Conservation (phyloP, 1,140 invertebrate species). For the Trachymyrmex septentrionalis region DNA sequence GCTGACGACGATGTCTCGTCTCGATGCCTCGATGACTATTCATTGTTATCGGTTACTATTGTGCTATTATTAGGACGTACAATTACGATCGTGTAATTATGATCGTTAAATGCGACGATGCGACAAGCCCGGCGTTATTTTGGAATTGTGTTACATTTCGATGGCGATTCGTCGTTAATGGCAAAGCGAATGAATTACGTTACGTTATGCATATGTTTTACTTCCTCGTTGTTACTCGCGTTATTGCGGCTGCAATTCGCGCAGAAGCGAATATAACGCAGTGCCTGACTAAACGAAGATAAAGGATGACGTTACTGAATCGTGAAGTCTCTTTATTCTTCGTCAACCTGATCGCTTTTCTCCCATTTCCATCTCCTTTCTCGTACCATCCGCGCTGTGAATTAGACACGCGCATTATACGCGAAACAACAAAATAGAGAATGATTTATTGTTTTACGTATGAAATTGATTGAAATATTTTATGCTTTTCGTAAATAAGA, state of each 20-base stretch:
- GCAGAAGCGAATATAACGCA: conserved; percentile 11
- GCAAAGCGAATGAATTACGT: conserved; percentile 43
- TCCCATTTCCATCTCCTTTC: conserved; percentile 2
- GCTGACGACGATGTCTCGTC: conserved; percentile 23
- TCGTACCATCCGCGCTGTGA: not conserved
- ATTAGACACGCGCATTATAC: not conserved
- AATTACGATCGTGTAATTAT: conserved; percentile 56
- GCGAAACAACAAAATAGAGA: not conserved
- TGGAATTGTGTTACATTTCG: conserved; percentile 37
- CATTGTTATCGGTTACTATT: conserved; percentile 64
- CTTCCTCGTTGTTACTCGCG: conserved; percentile 41
- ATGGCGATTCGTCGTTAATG: conserved; percentile 22
- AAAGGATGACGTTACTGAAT: conserved; percentile 54
- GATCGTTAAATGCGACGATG: conserved; percentile 31
- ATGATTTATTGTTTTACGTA: conserved; percentile 23
- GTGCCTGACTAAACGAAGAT: conserved; percentile 57
- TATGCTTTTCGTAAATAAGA: not conserved
- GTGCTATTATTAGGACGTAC: conserved; percentile 52
- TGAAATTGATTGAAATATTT: conserved; percentile 5
- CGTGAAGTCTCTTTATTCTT: conserved; percentile 42
- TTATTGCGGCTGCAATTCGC: conserved; percentile 26
- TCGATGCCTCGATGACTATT: conserved; percentile 32
- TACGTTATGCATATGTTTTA: conserved; percentile 50
- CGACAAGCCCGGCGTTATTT: conserved; percentile 36
- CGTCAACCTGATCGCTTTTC: not conserved